These are phyloP conservation scores for Pogona vitticeps DNA, from an alignment of 2,113 vertebrate genomes.

Conservation along the genomic window DNA sequence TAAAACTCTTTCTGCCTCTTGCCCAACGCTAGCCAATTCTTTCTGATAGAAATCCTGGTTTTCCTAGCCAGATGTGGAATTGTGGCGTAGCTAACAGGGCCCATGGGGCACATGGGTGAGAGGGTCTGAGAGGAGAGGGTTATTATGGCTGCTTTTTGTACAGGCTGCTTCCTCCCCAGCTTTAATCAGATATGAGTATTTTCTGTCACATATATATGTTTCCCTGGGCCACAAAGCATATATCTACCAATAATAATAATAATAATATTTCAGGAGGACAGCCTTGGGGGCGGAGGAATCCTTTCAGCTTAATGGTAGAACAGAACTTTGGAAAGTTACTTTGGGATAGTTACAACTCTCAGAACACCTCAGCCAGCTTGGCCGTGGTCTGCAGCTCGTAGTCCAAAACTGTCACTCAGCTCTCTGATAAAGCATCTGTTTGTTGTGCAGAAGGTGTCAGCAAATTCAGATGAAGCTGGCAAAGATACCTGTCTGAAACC, in stretches of 20 bases:
- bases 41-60: slow-evolving; percentile 21
- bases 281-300: too few relatives aligned
- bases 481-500: too few relatives aligned
- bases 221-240: background rate
- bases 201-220: background rate
- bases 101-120: too few relatives aligned
- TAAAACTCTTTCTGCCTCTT: background rate
- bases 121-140: background rate
- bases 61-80: background rate
- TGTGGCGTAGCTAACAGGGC: background rate
- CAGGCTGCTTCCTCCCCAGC: background rate
- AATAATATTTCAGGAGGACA: background rate
- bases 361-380: too few relatives aligned
- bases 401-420: too few relatives aligned
- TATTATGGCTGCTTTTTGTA: background rate
- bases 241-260: background rate
- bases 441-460: too few relatives aligned
- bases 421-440: too few relatives aligned
- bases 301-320: background rate
- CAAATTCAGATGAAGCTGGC: too few relatives aligned
- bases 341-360: too few relatives aligned
- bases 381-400: too few relatives aligned
- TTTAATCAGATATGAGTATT: background rate
- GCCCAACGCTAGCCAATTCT: background rate
- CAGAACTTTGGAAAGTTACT: too few relatives aligned